Base-by-base conservation (phyloP, 1,140 invertebrate species). In the Chlorops oryzae region DNA sequence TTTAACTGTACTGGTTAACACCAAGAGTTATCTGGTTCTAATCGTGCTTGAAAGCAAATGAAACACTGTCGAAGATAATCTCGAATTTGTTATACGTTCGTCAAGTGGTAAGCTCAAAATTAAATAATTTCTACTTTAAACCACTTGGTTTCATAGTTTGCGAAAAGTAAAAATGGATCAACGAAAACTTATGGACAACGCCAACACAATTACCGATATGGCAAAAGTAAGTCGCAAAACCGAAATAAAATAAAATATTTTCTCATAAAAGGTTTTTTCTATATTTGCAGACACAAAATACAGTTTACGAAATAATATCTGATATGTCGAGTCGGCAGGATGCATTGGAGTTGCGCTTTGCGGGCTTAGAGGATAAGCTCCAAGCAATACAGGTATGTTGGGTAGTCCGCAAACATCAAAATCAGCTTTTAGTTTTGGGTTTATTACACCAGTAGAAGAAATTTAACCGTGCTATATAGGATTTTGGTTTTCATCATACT, bases 101-200 rank as follows among this genome's bases (percentile, higher is more conserved):
- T n/a, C n/a, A n/a, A n/a, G n/a, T 40, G 20, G 2, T 60, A 56
- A 58, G 61, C 47, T 25, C 52, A 51, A 55, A 43, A 56, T 59
- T 52, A 54, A 59, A 58, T 56, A 56, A 20, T 20, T 18, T 40
- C 22, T 21, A 40, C 13, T 18, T 40, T 10, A 40, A 3, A 21
- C 38, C 3, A 21, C n/a, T 21, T 15, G n/a, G n/a, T n/a, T 13
- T 44, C 32, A 38, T 56, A 98, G 95, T 75, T 85, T 99, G 74
- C 80, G 96, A 70, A 96, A 98, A 82, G 94, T 98, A 32, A 98
- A 98, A 81, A 96, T 98, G 90, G 96, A 98, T 81, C 96, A 99
- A 81, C 80, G 96, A 74, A 99, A 99, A 78, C 77, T 99, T 61
- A 95, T 96, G 86, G 96, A 99, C 74, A 98, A 98, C 74, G 92